Evolutionary conservation across 2,797 vertebrate species (phyloP).

Genomic region (Valencia hispanica): DNA sequence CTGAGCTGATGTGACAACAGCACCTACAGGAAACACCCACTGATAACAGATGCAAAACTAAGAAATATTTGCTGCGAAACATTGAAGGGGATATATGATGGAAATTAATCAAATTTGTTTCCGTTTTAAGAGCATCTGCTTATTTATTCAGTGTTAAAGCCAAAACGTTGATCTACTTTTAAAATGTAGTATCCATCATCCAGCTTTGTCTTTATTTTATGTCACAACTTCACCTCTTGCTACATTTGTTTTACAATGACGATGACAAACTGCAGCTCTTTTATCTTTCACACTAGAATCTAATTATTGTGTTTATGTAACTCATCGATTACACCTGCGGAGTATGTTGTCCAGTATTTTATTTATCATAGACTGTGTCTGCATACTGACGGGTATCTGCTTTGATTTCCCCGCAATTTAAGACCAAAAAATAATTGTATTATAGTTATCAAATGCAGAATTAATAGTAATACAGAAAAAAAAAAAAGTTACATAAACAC

Average conservation of each 20-base stretch:
- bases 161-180: background rate
- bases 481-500: background rate
- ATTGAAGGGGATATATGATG: background rate
- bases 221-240: background rate
- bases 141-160: no score
- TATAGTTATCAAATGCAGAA: background rate
- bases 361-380: background rate
- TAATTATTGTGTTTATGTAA: background rate
- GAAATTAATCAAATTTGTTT: background rate
- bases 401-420: background rate
- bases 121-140: background rate
- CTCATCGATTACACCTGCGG: background rate
- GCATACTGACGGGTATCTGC: background rate
- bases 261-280: background rate
- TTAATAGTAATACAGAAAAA: background rate
- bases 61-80: background rate
- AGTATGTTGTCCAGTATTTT: background rate
- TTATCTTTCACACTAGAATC: background rate
- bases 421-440: background rate
- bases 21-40: constrained; percentile 19
- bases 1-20: constrained; percentile 4
- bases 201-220: background rate
- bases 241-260: background rate
- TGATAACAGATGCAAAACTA: background rate
- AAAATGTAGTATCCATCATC: background rate